A percentile compares a stretch with the other conserved stretches of the same genome.
These are phyloP conservation scores for Piezodorus guildinii DNA, from an alignment of 1,140 invertebrate species.

Conservation along the genomic window DNA sequence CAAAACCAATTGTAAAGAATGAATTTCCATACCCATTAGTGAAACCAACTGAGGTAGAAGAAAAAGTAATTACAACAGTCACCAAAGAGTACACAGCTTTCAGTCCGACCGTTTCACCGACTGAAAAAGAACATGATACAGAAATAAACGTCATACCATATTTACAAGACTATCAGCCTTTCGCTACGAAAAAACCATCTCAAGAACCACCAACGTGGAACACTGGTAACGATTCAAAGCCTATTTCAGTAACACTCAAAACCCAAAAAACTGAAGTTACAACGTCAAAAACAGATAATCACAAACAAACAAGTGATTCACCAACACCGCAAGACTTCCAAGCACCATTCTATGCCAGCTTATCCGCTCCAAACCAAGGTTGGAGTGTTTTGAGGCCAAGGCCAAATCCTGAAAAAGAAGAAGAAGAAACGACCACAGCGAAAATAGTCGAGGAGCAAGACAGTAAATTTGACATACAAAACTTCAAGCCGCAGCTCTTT, in stretches of 20 bases:
- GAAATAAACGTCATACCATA: slow-evolving; percentile 37
- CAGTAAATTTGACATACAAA: slow-evolving; percentile 45
- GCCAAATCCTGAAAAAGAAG: slow-evolving; percentile 32
- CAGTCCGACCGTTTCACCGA: slow-evolving; percentile 28
- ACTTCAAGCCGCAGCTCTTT: slow-evolving; percentile 54
- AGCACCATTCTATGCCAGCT: slow-evolving; percentile 55
- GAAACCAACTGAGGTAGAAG: slow-evolving; percentile 26
- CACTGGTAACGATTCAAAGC: slow-evolving; percentile 20
- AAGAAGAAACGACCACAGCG: slow-evolving; percentile 23
- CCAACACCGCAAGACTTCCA: slow-evolving; percentile 43
- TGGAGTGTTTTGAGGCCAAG: slow-evolving; percentile 47
- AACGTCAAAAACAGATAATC: slow-evolving; percentile 18
- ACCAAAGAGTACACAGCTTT: slow-evolving; percentile 29
- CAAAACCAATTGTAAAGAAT: slow-evolving; percentile 31
- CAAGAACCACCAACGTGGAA: slow-evolving; percentile 18
- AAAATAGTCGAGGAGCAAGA: slow-evolving; percentile 21
- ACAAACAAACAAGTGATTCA: slow-evolving; percentile 18
- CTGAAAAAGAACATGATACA: slow-evolving; percentile 27
- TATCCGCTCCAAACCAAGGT: slow-evolving; percentile 45
- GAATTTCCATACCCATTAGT: slow-evolving; percentile 30
- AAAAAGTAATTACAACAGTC: slow-evolving; percentile 20
- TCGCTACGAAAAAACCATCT: slow-evolving; percentile 33
- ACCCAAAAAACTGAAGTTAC: slow-evolving; percentile 16
- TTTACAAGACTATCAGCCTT: slow-evolving; percentile 41
- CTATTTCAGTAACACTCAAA: slow-evolving; percentile 28